These are phyloP conservation scores for Euwallacea similis DNA, from an alignment of 1,140 invertebrate species.

Conservation along the genomic window DNA sequence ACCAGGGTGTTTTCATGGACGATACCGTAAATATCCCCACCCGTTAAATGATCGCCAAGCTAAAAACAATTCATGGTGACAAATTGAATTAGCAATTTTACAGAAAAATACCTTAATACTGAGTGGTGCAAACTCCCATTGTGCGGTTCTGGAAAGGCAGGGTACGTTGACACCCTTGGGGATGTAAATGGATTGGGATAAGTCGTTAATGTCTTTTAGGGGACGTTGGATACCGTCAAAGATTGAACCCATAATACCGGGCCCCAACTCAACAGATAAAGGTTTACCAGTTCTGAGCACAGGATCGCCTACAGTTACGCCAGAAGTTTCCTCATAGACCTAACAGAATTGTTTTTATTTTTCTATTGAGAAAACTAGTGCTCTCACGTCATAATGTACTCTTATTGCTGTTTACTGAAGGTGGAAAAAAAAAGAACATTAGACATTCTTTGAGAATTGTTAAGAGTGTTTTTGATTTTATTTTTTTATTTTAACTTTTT, in stretches of 20 bases:
- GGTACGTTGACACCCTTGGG: slow-evolving; percentile 98
- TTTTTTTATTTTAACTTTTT: no score
- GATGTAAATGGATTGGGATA: slow-evolving; percentile 97
- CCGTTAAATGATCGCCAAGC: slow-evolving; percentile 94
- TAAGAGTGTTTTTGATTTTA: no score
- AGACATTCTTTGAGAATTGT: no score
- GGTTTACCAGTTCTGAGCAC: slow-evolving; percentile 98
- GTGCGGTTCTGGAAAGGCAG: slow-evolving; percentile 75
- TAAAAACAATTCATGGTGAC: slow-evolving; percentile 49
- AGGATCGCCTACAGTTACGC: slow-evolving; percentile 98
- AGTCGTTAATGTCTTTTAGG: slow-evolving; percentile 92
- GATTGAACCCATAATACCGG: slow-evolving; percentile 98
- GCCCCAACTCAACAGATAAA: slow-evolving; percentile 97
- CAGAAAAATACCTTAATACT: slow-evolving; percentile 71
- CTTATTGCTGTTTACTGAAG: no score
- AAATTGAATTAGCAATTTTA: slow-evolving; percentile 1
- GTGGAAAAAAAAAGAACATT: no score
- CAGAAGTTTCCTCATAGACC: slow-evolving; percentile 97
- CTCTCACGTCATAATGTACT: no score
- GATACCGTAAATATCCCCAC: slow-evolving; percentile 94
- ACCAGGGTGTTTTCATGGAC: slow-evolving; percentile 97
- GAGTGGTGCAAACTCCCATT: slow-evolving; percentile 93
- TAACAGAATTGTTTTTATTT: background rate
- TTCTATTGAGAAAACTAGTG: no score
- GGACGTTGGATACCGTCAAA: slow-evolving; percentile 99